These are phyloP conservation scores for Ctenomys sociabilis DNA, from an alignment of 2,113 vertebrate species.

Conservation along the genomic window DNA sequence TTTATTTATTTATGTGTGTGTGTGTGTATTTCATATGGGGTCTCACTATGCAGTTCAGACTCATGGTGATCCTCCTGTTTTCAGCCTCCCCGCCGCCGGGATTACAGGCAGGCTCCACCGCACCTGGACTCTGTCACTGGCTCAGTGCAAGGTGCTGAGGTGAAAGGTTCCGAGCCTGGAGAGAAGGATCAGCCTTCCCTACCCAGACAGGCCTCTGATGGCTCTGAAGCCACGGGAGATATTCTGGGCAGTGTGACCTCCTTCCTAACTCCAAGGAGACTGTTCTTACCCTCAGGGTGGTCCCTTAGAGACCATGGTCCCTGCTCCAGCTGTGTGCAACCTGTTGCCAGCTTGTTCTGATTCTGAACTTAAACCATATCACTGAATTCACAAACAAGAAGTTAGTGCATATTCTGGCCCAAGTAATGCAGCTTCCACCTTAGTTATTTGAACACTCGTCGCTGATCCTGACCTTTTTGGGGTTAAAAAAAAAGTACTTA, in stretches of 20 bases:
- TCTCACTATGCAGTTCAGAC: too few species aligned
- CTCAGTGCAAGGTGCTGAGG: not conserved
- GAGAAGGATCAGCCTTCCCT: not conserved
- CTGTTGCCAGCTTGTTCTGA: not conserved
- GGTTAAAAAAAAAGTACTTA: conserved; percentile 3
- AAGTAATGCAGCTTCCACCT: not conserved
- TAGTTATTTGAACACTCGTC: not conserved
- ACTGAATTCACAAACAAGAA: not conserved
- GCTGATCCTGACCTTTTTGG: not conserved
- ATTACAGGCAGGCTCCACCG: too few species aligned
- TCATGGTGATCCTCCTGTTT: too few species aligned
- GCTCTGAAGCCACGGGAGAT: not conserved
- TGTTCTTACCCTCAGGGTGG: not conserved
- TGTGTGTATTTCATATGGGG: too few species aligned
- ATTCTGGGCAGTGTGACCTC: not conserved
- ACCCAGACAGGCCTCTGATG: not conserved
- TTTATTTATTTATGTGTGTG: too few species aligned
- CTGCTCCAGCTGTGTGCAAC: not conserved
- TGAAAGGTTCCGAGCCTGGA: not conserved
- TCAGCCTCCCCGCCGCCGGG: too few species aligned
- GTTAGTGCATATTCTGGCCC: not conserved
- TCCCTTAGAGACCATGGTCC: too few species aligned
- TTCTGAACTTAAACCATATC: not conserved
- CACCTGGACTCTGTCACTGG: too few species aligned
- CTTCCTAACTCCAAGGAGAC: not conserved